Evolutionary conservation across 2,888 invertebrate genomes (phyloP), one percentile per base, ranked within the genome.

Genomic region (Pseudococcus viburni): DNA sequence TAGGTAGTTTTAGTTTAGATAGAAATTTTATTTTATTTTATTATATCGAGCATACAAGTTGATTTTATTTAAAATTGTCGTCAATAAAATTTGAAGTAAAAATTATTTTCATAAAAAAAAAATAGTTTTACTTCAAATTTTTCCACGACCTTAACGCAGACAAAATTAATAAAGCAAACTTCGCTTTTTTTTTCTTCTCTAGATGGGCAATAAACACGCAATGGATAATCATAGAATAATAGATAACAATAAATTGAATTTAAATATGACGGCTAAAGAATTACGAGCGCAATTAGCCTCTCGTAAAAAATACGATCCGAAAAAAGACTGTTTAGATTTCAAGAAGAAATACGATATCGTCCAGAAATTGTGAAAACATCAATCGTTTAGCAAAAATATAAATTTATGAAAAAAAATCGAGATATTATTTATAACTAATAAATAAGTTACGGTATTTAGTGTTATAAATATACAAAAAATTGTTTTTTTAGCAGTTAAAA

Each of bases 261-360:
- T 98, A 90, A 95, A 95, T 91, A 96, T 97, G 96, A 96, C 97
- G 89, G 98, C 96, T n/a, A 96, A 97, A 83, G 97, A 98, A 92
- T 94, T 97, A 93, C 94, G 97, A 88, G 97, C 96, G 88, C 95
- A 96, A 91, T 93, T 97, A 90, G 96, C 96, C 85, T 94, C 95
- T 89, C 96, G 95, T 92, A 97, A 97, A 92, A 96, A 96, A 92
- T 94, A 95, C 91, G 97, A 97, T 92, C 97, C 97, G 73, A 97
- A 97, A 92, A 96, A 96, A 92, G 96, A 96, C 91, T 94, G 95
- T 85, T 95, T 98, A 93, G 97, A 97, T 93, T 95, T 97, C 91
- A 96, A 96, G 92, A 96, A 96, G 93, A 97, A 97, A 93, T 97
- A 97, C 91, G 97, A 97, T 92, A 97, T 98, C 91, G 96, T 98